Evolutionary conservation across 2,113 vertebrate genomes (phyloP).

Genomic region (Heliornis fulica): DNA sequence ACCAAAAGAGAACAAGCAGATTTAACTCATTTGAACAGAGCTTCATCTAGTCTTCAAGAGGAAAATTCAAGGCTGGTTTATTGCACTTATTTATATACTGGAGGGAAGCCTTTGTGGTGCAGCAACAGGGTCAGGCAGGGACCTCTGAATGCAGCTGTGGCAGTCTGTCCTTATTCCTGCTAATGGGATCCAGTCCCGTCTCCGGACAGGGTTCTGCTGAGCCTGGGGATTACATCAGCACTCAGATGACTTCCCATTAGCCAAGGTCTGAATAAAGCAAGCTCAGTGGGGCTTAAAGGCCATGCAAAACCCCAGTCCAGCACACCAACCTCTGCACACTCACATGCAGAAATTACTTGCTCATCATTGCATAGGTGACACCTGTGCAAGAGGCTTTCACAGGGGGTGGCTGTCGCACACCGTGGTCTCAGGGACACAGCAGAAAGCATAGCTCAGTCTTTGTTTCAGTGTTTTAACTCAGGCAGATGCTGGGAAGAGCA

Average conservation of each 20-base stretch:
- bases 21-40: not conserved
- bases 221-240: not conserved
- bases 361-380: not conserved
- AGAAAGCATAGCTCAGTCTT: not conserved
- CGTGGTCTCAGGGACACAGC: rapidly evolving
- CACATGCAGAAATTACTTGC: not conserved
- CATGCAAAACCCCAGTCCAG: not conserved
- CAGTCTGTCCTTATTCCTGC: not conserved
- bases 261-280: not conserved
- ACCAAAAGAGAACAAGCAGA: not conserved
- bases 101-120: not conserved
- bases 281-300: not conserved
- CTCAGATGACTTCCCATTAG: not conserved
- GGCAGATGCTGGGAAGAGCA: not conserved
- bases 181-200: not conserved
- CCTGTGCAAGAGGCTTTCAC: not conserved
- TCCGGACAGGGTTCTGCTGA: not conserved
- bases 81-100: not conserved
- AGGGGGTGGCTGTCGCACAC: not conserved
- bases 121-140: not conserved
- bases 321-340: not conserved
- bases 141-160: not conserved
- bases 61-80: not conserved
- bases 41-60: not conserved
- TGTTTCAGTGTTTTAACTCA: not conserved